Percentiles rank a stretch among this genome's conserved stretches.
Conservation (phyloP, 1,140 invertebrate species). For the Lasioglossum albipes region DNA sequence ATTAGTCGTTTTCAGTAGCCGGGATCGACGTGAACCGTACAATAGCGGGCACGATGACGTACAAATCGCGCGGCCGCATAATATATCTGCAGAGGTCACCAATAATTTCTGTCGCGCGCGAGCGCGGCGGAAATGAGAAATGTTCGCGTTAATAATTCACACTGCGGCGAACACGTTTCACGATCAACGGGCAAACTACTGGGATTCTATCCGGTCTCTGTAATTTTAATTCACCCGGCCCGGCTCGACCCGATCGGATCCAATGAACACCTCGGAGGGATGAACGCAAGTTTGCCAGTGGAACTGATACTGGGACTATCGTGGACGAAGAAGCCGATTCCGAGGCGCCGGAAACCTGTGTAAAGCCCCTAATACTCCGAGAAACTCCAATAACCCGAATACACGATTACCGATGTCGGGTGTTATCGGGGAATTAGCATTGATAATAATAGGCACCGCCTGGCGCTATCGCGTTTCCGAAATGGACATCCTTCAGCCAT, state of each 20-base stretch:
- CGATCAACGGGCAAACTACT: constrained; percentile 19
- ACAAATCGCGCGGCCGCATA: constrained; percentile 39
- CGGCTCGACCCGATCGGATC: not conserved
- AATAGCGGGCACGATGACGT: constrained; percentile 24
- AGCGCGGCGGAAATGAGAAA: constrained; percentile 42
- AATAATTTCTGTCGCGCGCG: constrained; percentile 45
- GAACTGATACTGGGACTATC: too few species aligned
- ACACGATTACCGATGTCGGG: constrained; percentile 49
- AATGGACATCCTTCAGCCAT: constrained; percentile 43
- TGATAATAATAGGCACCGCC: constrained; percentile 49
- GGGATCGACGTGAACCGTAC: constrained; percentile 22
- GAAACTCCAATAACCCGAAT: constrained; percentile 43
- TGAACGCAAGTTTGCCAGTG: not conserved
- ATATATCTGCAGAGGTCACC: constrained; percentile 45
- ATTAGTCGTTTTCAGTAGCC: not conserved
- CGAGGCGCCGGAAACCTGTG: not conserved
- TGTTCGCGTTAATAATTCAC: constrained; percentile 50
- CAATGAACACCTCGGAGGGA: not conserved
- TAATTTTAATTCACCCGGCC: constrained; percentile 38
- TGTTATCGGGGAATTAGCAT: constrained; percentile 51
- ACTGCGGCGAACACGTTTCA: constrained; percentile 32
- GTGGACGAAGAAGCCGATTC: not conserved
- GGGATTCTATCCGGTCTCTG: not conserved
- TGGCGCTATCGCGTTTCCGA: constrained; percentile 45
- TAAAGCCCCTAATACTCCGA: constrained; percentile 30